Evolutionary conservation across 2,888 invertebrate genomes (phyloP).

Genomic region (Amiota minor): DNA sequence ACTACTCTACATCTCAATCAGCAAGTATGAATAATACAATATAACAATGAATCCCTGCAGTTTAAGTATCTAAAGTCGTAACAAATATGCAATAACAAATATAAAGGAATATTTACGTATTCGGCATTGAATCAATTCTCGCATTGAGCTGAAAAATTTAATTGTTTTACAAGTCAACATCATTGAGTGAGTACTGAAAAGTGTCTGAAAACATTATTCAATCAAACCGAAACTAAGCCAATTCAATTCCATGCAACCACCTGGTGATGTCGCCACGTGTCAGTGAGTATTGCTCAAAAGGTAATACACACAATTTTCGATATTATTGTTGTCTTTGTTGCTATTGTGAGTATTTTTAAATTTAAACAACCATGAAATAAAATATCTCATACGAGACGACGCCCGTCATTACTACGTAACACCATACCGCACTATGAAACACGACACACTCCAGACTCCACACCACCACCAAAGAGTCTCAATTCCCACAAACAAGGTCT

Average conservation of each 20-base stretch:
- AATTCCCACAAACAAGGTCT: constrained; percentile 34
- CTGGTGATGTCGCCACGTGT: constrained; percentile 53
- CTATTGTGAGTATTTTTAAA: constrained; percentile 62
- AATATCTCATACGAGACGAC: constrained; percentile 41
- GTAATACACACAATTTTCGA: constrained; percentile 6
- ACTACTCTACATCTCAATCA: too few relatives aligned
- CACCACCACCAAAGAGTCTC: neutral
- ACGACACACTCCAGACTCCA: constrained; percentile 5
- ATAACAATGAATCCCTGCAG: too few relatives aligned
- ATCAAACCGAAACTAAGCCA: constrained; percentile 46
- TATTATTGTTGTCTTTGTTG: constrained; percentile 15
- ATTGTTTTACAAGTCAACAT: neutral
- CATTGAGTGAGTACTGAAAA: neutral
- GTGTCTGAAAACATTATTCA: neutral
- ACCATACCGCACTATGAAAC: neutral
- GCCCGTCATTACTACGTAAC: neutral
- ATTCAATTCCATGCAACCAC: constrained; percentile 27
- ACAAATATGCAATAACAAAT: too few relatives aligned
- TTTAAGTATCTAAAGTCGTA: too few relatives aligned
- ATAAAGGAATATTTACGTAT: too few relatives aligned
- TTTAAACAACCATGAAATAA: constrained; percentile 68
- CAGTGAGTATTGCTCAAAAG: constrained; percentile 45
- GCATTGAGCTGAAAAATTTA: too few relatives aligned
- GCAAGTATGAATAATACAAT: too few relatives aligned
- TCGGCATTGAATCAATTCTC: too few relatives aligned